These are phyloP conservation scores for Aplysina aerophoba DNA, from an alignment of 37 sponge, comb jelly and placozoan genomes.

Conservation along the genomic window DNA sequence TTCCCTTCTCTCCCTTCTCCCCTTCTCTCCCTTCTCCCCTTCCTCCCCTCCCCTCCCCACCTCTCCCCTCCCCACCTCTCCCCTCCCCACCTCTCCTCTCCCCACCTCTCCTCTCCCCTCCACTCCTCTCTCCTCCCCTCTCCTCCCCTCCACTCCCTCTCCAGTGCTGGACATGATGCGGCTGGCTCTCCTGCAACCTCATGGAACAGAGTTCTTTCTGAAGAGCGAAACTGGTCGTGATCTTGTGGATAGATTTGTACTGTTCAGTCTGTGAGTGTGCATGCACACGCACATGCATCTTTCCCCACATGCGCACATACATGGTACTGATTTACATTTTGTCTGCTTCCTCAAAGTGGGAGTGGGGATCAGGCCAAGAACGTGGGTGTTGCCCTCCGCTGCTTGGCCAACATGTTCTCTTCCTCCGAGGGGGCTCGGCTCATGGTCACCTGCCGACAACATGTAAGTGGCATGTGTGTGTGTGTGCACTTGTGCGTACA, in stretches of 20 bases:
- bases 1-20: background rate
- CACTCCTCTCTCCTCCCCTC: background rate
- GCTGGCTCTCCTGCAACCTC: slow-evolving; percentile 22
- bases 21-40: background rate
- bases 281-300: background rate
- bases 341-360: slow-evolving; percentile 33
- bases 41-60: background rate
- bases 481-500: no score
- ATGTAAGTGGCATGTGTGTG: slow-evolving; percentile 18
- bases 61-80: background rate
- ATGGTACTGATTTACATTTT: background rate
- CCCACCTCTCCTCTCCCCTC: slow-evolving; percentile 19
- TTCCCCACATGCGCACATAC: background rate
- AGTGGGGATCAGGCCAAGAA: slow-evolving; percentile 56
- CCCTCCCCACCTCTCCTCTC: slow-evolving; percentile 5
- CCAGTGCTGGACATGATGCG: slow-evolving; percentile 13
- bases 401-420: slow-evolving; percentile 64
- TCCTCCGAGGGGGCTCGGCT: slow-evolving; percentile 24
- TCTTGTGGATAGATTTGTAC: background rate
- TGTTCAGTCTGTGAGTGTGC: slow-evolving; percentile 9
- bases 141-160: background rate
- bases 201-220: slow-evolving; percentile 1
- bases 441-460: slow-evolving; percentile 32
- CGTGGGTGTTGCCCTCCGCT: slow-evolving; percentile 56
- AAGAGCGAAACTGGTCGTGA: background rate